Conservation (phyloP, 1,140 invertebrate species). For the Lethocerus indicus region DNA sequence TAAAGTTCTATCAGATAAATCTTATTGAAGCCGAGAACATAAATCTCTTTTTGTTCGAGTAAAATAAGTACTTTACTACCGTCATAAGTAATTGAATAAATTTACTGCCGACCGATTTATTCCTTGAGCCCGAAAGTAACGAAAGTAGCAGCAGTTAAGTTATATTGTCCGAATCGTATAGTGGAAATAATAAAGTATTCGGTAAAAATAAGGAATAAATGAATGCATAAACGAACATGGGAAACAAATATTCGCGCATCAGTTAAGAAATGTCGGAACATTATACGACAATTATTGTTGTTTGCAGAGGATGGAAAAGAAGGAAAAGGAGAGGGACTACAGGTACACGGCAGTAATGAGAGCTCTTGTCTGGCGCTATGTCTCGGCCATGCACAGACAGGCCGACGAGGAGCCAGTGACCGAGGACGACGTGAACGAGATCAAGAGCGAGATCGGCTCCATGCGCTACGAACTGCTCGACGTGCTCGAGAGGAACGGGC, state of each 20-base stretch:
- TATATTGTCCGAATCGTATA: too few relatives aligned
- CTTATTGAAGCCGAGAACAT: too few relatives aligned
- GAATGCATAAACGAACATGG: too few relatives aligned
- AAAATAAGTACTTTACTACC: too few relatives aligned
- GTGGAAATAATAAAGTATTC: not conserved
- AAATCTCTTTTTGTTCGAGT: too few relatives aligned
- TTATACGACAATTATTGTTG: not conserved
- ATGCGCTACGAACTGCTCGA: constrained; percentile 72
- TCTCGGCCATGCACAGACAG: constrained; percentile 57
- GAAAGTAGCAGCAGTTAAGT: too few relatives aligned
- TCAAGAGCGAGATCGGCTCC: constrained; percentile 72
- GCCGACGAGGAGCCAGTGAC: constrained; percentile 61
- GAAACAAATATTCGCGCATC: too few relatives aligned
- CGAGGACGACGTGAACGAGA: constrained; percentile 83
- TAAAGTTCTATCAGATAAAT: too few relatives aligned
- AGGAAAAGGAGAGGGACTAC: constrained; percentile 36
- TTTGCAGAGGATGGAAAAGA: constrained; percentile 29
- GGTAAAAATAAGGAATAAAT: too few relatives aligned
- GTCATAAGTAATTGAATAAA: too few relatives aligned
- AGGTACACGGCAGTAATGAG: constrained; percentile 63
- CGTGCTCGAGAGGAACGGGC: constrained; percentile 58
- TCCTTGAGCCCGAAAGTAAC: too few relatives aligned
- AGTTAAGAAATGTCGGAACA: not conserved
- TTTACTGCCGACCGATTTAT: too few relatives aligned
- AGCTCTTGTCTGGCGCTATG: constrained; percentile 68